Conservation (phyloP, 2,888 invertebrate genomes). For the Tetanocera ferruginea region DNA sequence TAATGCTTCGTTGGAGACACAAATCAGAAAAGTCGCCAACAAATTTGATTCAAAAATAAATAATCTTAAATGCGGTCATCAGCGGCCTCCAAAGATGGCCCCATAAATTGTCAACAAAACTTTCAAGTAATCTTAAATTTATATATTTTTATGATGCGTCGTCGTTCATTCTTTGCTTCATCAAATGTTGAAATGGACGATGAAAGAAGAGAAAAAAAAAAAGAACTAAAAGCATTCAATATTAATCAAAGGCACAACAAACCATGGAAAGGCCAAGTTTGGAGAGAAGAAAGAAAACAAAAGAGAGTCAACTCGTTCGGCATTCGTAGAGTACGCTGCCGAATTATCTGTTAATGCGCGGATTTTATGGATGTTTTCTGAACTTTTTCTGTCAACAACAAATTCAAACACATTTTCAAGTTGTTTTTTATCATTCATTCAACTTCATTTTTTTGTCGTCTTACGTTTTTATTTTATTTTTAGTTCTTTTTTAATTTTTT, state of each 20-base stretch:
- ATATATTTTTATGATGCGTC: slow-evolving; percentile 23
- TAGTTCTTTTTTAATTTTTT: neutral
- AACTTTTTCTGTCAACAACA: slow-evolving; percentile 21
- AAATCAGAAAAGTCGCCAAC: slow-evolving; percentile 8
- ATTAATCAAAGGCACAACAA: neutral
- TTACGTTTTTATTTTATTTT: neutral
- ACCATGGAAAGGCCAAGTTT: neutral
- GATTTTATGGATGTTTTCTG: slow-evolving; percentile 25
- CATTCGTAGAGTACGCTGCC: neutral
- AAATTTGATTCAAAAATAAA: neutral
- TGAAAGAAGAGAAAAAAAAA: slow-evolving; percentile 3
- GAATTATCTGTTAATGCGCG: slow-evolving; percentile 32
- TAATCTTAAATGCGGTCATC: neutral
- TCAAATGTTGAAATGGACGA: neutral
- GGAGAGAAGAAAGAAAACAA: neutral
- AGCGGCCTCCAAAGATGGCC: neutral
- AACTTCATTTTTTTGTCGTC: neutral
- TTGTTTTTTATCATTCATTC: slow-evolving; percentile 11
- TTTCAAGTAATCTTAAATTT: slow-evolving; percentile 23
- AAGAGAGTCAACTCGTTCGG: slow-evolving; percentile 14
- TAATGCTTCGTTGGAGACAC: slow-evolving; percentile 27
- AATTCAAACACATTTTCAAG: slow-evolving; percentile 25
- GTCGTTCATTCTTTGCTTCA: neutral
- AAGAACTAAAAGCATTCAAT: neutral
- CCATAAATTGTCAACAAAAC: slow-evolving; percentile 19